phyloP scores from a whole-genome alignment of 1,140 invertebrate species.

The Drosophila takahashii region DNA sequence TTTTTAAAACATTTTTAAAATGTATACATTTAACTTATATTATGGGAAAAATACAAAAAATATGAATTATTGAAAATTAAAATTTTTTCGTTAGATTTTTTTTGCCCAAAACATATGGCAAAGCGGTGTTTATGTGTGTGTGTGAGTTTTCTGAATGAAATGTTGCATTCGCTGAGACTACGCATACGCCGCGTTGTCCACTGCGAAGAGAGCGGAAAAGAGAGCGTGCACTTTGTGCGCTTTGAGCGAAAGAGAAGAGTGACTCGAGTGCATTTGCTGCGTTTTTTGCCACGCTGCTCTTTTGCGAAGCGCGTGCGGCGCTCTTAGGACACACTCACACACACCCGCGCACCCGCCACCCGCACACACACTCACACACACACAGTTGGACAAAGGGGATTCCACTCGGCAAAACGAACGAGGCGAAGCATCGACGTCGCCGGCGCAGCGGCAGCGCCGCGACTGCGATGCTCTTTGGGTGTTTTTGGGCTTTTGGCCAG shows the following conservation, averaged over 20 bases:
- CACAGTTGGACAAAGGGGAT: conserved; percentile 24
- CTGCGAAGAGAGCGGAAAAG: conserved; percentile 24
- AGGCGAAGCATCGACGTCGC: conserved; percentile 9
- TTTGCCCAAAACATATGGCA: conserved; percentile 41
- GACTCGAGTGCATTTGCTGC: conserved; percentile 53
- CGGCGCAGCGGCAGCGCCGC: conserved; percentile 3
- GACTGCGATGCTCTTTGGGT: conserved; percentile 35
- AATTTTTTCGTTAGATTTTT: not conserved
- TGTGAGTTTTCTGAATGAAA: conserved; percentile 5
- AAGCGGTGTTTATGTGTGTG: not conserved
- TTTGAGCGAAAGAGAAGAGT: conserved; percentile 29
- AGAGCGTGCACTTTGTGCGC: conserved; percentile 9
- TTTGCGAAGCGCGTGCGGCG: conserved; percentile 68
- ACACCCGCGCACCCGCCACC: conserved; percentile 9
- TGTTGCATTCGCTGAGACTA: conserved; percentile 55
- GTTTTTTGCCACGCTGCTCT: conserved; percentile 56
- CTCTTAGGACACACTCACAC: conserved; percentile 56
- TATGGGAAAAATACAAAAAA: too few species aligned
- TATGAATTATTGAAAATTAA: too few species aligned
- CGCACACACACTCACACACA: conserved; percentile 22
- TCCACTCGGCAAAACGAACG: conserved; percentile 23
- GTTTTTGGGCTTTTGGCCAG: conserved; percentile 45
- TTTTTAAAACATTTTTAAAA: too few species aligned
- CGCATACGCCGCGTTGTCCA: conserved; percentile 73
- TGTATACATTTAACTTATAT: too few species aligned